Evolutionary conservation across 2,113 vertebrate species (phyloP), one percentile per base, ranked within the genome.

Genomic region (Sus scrofa): DNA sequence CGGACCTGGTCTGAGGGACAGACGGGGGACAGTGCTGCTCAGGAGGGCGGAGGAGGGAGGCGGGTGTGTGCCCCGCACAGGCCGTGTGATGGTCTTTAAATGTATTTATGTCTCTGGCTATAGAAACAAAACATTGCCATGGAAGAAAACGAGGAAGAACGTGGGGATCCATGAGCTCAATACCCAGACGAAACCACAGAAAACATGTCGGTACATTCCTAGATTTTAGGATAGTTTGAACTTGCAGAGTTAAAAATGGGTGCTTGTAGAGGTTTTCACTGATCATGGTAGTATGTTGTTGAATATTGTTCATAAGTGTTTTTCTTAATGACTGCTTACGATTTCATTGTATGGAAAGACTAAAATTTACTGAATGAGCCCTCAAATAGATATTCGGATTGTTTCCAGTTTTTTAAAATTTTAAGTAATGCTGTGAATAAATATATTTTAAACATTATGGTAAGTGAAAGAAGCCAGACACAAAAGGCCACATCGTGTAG

Each of bases 1-100:
- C 99, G 99, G 67, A 99, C 99, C 99, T 99, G 99, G 97, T 99
- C 99, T 99, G 98, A 50, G 94, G 90, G 83, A 67, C 6, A 90
- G 50, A 56, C 83, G 16, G 58, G 12, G 30, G 50, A 27, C 50
- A 39, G 34, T 10, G 77, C 58, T 58, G 30, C 67, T 79, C 54
- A 22, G 58, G 14, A 65, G 68, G 34, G 37, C 1, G 1, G 12
- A 0, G 32, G n/a, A 37, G 4, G 44, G 77, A 30, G 37, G 0
- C 44, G 15, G 16, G 9, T 30, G 26, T 0, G 81, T n/a, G 22
- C 2, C 26, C 5, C 18, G 37, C 26, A 26, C 58, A 75, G 89
- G 65, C 2, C 32, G 30, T 0, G 6, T 3, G 1, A 11, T 60
- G 73, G 19, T 39, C 39, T 52, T 34, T 15, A 81, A 65, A 34